These are phyloP conservation scores for Salvator merianae DNA, from an alignment of 2,113 vertebrate genomes.

Conservation along the genomic window DNA sequence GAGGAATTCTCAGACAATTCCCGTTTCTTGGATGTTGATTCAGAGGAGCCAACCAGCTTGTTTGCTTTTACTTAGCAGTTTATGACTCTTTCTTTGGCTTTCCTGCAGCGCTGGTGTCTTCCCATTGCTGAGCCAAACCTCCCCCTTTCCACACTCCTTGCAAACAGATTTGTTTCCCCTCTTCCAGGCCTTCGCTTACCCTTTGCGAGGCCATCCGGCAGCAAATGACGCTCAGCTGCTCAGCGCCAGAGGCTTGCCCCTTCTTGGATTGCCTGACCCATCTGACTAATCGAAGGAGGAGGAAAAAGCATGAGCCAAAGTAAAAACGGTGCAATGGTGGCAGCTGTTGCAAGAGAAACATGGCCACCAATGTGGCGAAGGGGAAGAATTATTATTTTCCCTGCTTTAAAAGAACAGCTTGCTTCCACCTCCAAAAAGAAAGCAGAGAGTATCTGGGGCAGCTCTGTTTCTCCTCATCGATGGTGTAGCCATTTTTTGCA, in stretches of 20 bases:
- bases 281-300: background rate
- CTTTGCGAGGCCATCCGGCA: background rate
- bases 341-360: background rate
- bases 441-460: background rate
- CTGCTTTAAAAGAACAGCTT: background rate
- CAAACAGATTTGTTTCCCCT: background rate
- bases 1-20: background rate
- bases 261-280: background rate
- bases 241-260: too few species aligned
- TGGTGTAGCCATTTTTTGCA: background rate
- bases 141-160: background rate
- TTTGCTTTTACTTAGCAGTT: background rate
- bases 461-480: background rate
- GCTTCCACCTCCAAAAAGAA: background rate
- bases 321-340: background rate
- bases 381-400: background rate
- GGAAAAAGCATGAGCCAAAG: background rate
- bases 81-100: background rate
- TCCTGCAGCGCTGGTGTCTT: background rate
- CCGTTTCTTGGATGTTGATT: background rate
- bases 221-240: background rate
- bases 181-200: background rate
- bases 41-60: background rate
- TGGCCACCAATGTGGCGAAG: background rate
- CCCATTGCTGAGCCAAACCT: background rate